Evolutionary conservation across 1,140 invertebrate species (phyloP).

Genomic region (Teleogryllus occipitalis): DNA sequence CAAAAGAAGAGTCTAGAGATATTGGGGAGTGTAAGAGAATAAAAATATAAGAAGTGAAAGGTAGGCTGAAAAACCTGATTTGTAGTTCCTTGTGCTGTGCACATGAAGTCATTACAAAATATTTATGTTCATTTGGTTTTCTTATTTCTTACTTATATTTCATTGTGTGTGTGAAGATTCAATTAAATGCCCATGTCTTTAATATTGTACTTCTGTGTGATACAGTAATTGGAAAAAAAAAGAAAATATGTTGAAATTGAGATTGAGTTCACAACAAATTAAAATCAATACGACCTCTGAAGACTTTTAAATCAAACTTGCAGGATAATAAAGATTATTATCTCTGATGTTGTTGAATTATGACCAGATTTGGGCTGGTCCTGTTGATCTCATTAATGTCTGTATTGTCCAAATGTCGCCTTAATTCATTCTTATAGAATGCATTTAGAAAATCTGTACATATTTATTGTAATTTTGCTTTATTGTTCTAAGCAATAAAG

Average conservation of each 20-base stretch:
- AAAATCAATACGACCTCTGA: not conserved
- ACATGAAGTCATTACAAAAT: not conserved
- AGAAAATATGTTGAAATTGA: not conserved
- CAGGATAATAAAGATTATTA: not conserved
- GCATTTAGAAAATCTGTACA: not conserved
- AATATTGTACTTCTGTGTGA: not conserved
- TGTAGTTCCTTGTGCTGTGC: not conserved
- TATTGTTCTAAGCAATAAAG: not conserved
- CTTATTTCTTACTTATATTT: not conserved
- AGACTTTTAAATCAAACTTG: not conserved
- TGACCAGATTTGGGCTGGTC: not conserved
- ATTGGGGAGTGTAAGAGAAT: too few relatives aligned
- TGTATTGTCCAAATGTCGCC: not conserved
- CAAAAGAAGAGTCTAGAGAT: too few relatives aligned
- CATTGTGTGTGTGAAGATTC: not conserved
- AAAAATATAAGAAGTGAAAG: too few relatives aligned
- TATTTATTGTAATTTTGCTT: conserved; percentile 6
- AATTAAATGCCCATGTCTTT: not conserved
- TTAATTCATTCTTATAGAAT: conserved; percentile 6
- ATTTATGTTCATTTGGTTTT: not conserved
- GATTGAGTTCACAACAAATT: not conserved
- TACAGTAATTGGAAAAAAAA: not conserved
- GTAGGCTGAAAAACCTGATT: not conserved
- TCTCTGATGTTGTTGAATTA: conserved; percentile 1
- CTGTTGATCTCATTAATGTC: not conserved